These are phyloP conservation scores for Philopedon plagiatum DNA, from an alignment of 2,888 invertebrate genomes.

Conservation along the genomic window DNA sequence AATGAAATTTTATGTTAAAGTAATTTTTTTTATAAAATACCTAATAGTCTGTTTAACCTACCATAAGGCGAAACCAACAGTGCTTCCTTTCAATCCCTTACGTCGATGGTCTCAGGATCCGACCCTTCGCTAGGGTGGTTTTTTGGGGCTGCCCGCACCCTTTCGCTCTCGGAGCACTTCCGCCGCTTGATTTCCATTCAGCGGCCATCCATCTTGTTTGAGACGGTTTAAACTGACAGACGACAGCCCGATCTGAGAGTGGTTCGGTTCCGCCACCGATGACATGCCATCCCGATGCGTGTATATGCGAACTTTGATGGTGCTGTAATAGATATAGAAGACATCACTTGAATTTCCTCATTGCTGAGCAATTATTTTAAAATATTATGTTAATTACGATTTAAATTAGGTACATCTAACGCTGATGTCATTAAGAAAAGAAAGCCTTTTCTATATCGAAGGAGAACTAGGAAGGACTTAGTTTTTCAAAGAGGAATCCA, in stretches of 20 bases:
- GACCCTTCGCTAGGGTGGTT: constrained; percentile 49
- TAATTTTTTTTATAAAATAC: too few relatives aligned
- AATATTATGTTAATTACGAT: too few relatives aligned
- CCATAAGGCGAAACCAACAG: background rate
- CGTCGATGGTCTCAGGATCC: constrained; percentile 36
- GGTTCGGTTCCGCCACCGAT: constrained; percentile 51
- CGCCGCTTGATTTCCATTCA: constrained; percentile 75
- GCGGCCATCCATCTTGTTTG: constrained; percentile 77
- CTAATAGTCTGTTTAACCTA: too few relatives aligned
- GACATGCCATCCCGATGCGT: constrained; percentile 44
- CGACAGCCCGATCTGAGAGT: constrained; percentile 61
- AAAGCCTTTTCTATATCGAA: too few relatives aligned
- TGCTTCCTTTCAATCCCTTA: constrained; percentile 13
- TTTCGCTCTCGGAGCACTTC: constrained; percentile 61
- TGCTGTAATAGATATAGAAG: constrained; percentile 16
- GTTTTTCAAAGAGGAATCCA: too few relatives aligned
- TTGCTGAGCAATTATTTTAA: too few relatives aligned
- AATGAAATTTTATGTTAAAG: too few relatives aligned
- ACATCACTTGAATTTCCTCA: background rate
- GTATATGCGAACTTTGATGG: constrained; percentile 33
- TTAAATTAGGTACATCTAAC: too few relatives aligned
- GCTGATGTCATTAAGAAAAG: too few relatives aligned
- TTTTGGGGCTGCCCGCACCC: constrained; percentile 51
- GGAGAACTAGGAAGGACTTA: too few relatives aligned
- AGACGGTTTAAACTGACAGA: constrained; percentile 71